A percentile compares a stretch with the other conserved stretches of the same genome.
Evolutionary conservation across 2,797 vertebrate species (phyloP).

Genomic region (Clarias fuscus): DNA sequence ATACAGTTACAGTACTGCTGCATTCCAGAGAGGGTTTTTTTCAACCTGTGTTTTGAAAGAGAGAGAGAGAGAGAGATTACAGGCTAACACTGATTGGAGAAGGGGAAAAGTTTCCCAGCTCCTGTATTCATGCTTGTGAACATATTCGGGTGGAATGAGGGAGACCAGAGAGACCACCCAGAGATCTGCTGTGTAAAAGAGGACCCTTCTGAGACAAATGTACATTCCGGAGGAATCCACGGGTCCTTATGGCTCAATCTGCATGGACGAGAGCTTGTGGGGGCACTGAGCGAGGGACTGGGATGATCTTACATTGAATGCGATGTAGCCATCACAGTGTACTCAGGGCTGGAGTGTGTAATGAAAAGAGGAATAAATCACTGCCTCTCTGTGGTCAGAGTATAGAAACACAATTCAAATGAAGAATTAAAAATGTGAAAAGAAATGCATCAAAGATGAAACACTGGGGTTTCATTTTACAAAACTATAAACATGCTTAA

Average conservation of each 20-base stretch:
- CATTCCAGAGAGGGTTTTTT: conserved; percentile 37
- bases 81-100: not conserved
- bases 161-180: conserved; percentile 10
- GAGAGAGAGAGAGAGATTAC: not conserved
- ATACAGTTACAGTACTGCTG: conserved; percentile 7
- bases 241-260: conserved; percentile 12
- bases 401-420: not conserved
- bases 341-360: not conserved
- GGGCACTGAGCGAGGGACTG: not conserved
- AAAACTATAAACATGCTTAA: not conserved
- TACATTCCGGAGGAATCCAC: conserved; percentile 7
- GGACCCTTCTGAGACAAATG: conserved; percentile 15
- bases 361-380: not conserved
- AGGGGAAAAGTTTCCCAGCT: not conserved
- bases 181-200: conserved; percentile 7
- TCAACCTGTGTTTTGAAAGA: not conserved
- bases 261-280: not conserved
- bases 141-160: not conserved
- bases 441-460: not conserved
- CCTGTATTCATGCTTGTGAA: not conserved
- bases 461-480: not conserved
- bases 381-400: not conserved
- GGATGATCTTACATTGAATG: not conserved
- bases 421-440: not conserved
- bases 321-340: not conserved